Base-by-base conservation (phyloP, 2,113 vertebrate species). In the Cyprinus carpio region DNA sequence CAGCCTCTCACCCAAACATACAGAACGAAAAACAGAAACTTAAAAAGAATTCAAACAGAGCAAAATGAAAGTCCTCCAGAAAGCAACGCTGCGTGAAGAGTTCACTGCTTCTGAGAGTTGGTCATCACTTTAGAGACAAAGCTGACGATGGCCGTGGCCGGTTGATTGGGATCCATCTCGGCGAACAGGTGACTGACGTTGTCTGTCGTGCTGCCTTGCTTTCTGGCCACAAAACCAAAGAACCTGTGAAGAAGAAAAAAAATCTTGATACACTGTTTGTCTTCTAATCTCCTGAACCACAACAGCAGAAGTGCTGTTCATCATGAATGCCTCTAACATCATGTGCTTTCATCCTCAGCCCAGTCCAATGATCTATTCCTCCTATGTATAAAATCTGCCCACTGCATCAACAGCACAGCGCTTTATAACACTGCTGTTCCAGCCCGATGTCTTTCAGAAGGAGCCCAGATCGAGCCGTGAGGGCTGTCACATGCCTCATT, bases 121-220 rank as follows among this genome's bases (percentile, higher is more conserved):
- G 96, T 94, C 96, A 99, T 98, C 91, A 97, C 96, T 93, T 97
- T 97, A 84, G 95, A 97, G 90, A 99, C 96, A 1, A 99, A 99
- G 95, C 96, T 99, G 94, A 99, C 98, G 0, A 99, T 99, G 93
- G 98, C 98, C 2, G 92, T 94, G 87, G 98, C 98, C 0, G 98
- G 98, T 91, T 99, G 98, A 90, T 96, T 96, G 0, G 97, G 96
- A 87, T 99, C 98, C 87, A 98, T 93, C 94, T 99, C 98, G 0
- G 98, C 97, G 20, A 99, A 99, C 86, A 99, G 96, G 93, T 99
- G 98, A 91, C 98, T 99, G 86, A 99, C 91, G 11, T 99, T 99
- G 95, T 99, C 98, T 3, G 98, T 99, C 87, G 96, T 98, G 93
- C 98, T 99, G 89, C 98, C 98, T 92, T 99, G 98, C 90, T 99